Base-by-base conservation (phyloP, 2,113 vertebrate species). In the Odocoileus hemionus region DNA sequence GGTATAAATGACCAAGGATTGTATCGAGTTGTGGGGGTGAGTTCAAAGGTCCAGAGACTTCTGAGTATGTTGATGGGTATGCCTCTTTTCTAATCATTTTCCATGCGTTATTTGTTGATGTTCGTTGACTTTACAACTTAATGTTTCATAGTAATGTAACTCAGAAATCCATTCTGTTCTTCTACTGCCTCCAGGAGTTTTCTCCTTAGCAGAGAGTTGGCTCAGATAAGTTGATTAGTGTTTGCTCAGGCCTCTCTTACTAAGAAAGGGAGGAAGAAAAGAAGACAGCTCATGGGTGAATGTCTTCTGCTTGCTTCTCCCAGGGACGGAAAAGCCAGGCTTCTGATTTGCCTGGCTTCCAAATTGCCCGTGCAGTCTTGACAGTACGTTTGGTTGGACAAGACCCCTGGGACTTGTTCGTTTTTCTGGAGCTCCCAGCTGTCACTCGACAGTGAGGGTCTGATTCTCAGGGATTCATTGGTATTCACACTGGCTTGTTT, bases 11-110 rank as follows among this genome's bases (percentile, higher is more conserved):
- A 99, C 98, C 99, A 99, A 99, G 99, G 99, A 98, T 89, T 99
- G 96, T 99, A 99, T 99, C 99, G 99, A 99, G 99, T 99, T 98
- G 99, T 99, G 91, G 99, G 99, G 86, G 99, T 99, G 98, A 99
- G 99, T 99, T 99, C 99, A 98, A 99, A 99, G 99, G 99, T 99
- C 97, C 99, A 99, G 99, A 99, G 99, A 99, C 99, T 99, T 96
- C 99, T 99, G 96, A 99, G 97, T 99, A 99, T 99, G 98, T 99
- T 99, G 99, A 99, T 99, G 98, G 99, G 99, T 99, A 99, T 99
- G 99, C 98, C 94, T 99, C 97, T 98, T 99, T 99, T 99, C 98
- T 98, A 97, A 98, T 98, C 26, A 98, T 96, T 98, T 98, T 98
- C 87, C 86, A 96, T 98, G 74, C 67, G 74, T 95, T 92, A 74